A percentile compares a stretch with the other conserved stretches of the same genome.
Evolutionary conservation across 2,888 invertebrate species (phyloP).

Genomic region (Cephus spinipes): DNA sequence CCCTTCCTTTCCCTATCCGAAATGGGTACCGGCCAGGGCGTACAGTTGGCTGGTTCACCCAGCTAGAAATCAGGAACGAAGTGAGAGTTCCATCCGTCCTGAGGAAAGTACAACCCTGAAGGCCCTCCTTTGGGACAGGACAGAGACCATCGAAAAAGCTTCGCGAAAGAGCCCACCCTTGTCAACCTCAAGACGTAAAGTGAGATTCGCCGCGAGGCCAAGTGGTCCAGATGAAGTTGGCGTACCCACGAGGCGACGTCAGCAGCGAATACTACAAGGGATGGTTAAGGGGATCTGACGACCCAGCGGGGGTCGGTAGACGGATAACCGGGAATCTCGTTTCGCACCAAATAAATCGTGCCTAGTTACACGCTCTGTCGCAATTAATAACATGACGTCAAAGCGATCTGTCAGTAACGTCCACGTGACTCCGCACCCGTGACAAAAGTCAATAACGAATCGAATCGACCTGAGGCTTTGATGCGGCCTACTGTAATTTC

Average conservation of each 20-base stretch:
- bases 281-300: not conserved
- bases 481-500: not conserved
- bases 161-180: not conserved
- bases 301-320: not conserved
- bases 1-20: not conserved
- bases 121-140: not conserved
- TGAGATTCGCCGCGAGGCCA: not conserved
- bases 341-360: not conserved
- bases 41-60: not conserved
- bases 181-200: not conserved
- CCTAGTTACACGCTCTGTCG: not conserved
- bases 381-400: not conserved
- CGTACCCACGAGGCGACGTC: not conserved
- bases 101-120: not conserved
- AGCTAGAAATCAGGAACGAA: not conserved
- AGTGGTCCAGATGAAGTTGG: not conserved
- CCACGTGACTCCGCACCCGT: not conserved
- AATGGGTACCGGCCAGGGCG: not conserved
- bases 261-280: not conserved
- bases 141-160: not conserved
- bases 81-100: not conserved
- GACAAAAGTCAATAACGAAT: not conserved
- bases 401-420: not conserved
- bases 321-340: not conserved
- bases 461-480: not conserved